Base-by-base conservation (phyloP, 2,113 vertebrate species). In the Ivindomyrus marchei region DNA sequence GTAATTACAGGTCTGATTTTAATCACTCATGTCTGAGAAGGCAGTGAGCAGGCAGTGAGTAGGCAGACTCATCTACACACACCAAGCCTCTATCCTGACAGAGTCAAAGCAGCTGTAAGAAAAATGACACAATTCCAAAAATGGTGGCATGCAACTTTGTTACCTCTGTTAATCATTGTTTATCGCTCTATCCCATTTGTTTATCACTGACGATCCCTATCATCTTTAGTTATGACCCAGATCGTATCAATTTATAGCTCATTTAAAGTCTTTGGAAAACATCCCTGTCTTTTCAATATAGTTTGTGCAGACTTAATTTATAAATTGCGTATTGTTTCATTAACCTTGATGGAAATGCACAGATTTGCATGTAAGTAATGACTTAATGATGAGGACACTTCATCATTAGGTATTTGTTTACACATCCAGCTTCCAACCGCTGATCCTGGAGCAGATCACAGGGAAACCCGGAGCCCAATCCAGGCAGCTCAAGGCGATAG, bases 1-100 rank as follows among this genome's bases (percentile, higher is more conserved):
- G 85, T 88, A 91, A 77, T 92, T 83, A 62, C 88, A 62, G 9
- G 85, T 62, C 90, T 49, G 87, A 19, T 90, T 88, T 66, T n/a
- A 46, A 87, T 89, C 39, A 56, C 17, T 47, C 36, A 31, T 83
- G 83, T 89, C 87, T 88, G 77, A 85, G 49, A 50, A 83, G 15
- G 42, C 42, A 87, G 46, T 85, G 66, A 85, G 46, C 58, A 83
- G 15, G 42, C 42, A 87, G 46, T 85, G 66, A 85, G 50, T 52
- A 88, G 11, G 17, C 39, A 86, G 45, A 24, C 85, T 36, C 47
- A 36, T 56, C 85, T 85, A 7, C 1, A 0, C 42, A 45, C 62
- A 11, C 9, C 0, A 10, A 70, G 62, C 11, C 62, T 31, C 62
- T 1, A 11, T 31, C 3, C 10, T 3, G 0, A 0, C 10, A 70